Evolutionary conservation across 2,888 invertebrate genomes (phyloP), one percentile per base, ranked within the genome.

Genomic region (Baronia brevicornis): DNA sequence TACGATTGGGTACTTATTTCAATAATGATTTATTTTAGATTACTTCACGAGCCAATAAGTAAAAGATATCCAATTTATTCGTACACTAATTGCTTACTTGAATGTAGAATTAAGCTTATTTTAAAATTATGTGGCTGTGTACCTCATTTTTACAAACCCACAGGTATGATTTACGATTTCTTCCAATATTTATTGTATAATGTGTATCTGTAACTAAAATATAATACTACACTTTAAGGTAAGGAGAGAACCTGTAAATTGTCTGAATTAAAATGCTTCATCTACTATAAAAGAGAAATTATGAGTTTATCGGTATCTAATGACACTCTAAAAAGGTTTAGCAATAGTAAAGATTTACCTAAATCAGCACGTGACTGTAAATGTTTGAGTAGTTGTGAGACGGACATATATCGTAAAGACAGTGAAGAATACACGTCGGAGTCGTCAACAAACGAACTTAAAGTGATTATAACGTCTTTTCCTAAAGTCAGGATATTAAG

Each of bases 91-190:
- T 93, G 93, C 52, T 63, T 89, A 33, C 77, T 89, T 53, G 91
- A 93, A 54, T 93, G 93, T 46, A 85, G 91, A 46, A 88, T 90
- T 41, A 73, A 68, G 37, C 71, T 89, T 46, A 87, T 91, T 5
- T 55, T 85, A 17, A 79, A 78, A 32, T 55, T 88, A 7, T 93
- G 93, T 53, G 87, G 87, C 0, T 93, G 93, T 60, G 69, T 89
- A 28, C 93, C 93, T 0, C 91, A 92, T 65, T 92, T 92, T 54
- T 92, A 91, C 51, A 87, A 89, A 43, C 86, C 85, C 44, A 59
- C 85, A 39, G 82, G 92, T 90, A 66, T 74, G 80, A n/a, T n/a
- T 51, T 6, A 17, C 4, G 32, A 28, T 28, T 13, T 11, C 2
- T 20, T 14, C 12, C n/a, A 9, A 3, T 2, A 29, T 21, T 2